phyloP scores from a whole-genome alignment of 35 echinoderm and acorn worm genomes.

The Diadema setosum region DNA sequence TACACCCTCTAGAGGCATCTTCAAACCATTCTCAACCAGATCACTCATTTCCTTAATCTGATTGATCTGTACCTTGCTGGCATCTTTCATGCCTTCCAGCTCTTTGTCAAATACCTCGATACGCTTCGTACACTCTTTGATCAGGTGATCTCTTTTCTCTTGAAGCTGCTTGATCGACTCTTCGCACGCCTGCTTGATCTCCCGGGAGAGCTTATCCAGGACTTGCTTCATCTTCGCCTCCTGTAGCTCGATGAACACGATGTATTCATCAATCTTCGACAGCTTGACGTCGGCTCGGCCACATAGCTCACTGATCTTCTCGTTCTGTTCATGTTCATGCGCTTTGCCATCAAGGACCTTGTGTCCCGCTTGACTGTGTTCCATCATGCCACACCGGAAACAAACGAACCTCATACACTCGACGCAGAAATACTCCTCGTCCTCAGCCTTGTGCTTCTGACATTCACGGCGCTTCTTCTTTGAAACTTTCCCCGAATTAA shows the following conservation, averaged over 20 bases:
- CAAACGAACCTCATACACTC: not conserved
- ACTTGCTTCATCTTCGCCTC: not conserved
- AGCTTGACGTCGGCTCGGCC: not conserved
- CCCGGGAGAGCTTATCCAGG: not conserved
- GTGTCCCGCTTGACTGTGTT: not conserved
- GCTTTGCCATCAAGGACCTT: not conserved
- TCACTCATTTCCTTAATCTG: not conserved
- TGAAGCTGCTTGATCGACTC: not conserved
- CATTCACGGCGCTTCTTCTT: not conserved
- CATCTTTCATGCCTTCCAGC: not conserved
- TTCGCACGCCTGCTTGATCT: not conserved
- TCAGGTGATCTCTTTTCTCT: not conserved
- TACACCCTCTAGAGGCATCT: not conserved
- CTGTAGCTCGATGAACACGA: not conserved
- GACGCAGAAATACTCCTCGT: not conserved
- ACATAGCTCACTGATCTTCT: not conserved
- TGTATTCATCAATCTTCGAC: not conserved
- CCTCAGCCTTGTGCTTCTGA: not conserved
- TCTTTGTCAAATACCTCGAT: not conserved
- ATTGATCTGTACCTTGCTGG: not conserved
- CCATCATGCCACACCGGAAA: not conserved
- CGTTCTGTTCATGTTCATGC: not conserved
- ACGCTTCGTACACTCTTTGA: not conserved
- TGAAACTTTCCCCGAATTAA: not conserved
- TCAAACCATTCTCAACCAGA: not conserved